Evolutionary conservation across 1,140 invertebrate genomes (phyloP), one percentile per base, ranked within the genome.

Genomic region (Lordiphosa stackelbergi): DNA sequence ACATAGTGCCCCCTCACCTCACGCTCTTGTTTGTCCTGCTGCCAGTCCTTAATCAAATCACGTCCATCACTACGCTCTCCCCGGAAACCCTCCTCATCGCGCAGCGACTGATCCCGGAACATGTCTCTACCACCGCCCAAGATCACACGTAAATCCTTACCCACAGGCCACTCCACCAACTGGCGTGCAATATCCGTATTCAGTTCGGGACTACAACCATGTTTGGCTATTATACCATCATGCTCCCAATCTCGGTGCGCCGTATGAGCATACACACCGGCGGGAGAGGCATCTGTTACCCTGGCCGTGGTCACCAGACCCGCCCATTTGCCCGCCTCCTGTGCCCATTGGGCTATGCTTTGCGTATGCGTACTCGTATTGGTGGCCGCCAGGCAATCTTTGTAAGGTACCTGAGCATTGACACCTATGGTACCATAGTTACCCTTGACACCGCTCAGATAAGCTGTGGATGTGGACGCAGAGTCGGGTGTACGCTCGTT

Each of bases 281-380:
- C 91, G 0, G 95, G 94, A 0, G 94, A 93, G 0, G 94, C 95
- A 84, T 96, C 94, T 0, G 94, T 95, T 5, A 96, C 91, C 13
- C 94, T 87, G 0, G 94, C 93, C 0, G 93, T 95, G 2, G 95
- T 95, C 2, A 96, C 93, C 6, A 95, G 69, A 8, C 93, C 94
- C 38, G 93, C 92, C 34, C 90, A 90, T 81, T 94, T 95, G 7
- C 92, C 93, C 34, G 91, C 91, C 41, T 90, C 89, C 66, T 93
- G 91, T 0, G 93, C 93, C 94, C 93, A 94, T 49, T 91, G 88
- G 1, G 91, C 66, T 45, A 89, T 54, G 92, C 88, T 73, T 90
- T 91, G 6, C 90, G 92, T 40, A 91, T 85, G 77, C 1, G 62
- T 94, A 0, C 89, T 91, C 0, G 9, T 34, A 41, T 86, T 54